Evolutionary conservation across 2,888 invertebrate genomes (phyloP), one percentile per base, ranked within the genome.

Genomic region (Pristionchus exspectatus): DNA sequence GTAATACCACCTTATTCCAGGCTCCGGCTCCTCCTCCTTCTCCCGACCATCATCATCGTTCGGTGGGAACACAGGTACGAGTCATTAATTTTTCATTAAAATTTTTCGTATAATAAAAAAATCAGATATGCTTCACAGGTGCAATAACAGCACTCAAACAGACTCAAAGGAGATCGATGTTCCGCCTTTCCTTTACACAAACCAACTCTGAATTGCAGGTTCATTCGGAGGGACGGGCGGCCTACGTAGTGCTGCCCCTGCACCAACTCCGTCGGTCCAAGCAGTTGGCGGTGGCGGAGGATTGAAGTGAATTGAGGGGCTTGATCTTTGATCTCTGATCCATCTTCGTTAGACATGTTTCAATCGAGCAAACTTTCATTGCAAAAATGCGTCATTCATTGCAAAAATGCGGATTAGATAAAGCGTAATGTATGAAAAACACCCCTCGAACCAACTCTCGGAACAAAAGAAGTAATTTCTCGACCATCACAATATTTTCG

Each of bases 401-500:
- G 54, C 14, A 14, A 54, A 54, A 54, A 54, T 10, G 14, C 54
- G 14, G 9, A 54, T 16, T 9, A 56, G 4, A 14, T 5, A 56
- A 56, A 21, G 56, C 24, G 12, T 66, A 66, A 66, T 27, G 10
- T 18, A 33, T 74, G 33, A 18, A 30, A 74, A 74, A 9, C 44
- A 77, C 24, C 50, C 18, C 50, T 38, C 44, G 77, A 50, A 77
- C 30, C 77, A 66, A 27, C 24, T 33, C 24, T 33, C 27, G 33
- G 30, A 72, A 72, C 72, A 72, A 72, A 30, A 5, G 72, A 27
- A 10, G 72, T 12, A n/a, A 63, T n/a, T 63, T 2, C 63, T 63
- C 63, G 44, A 50, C 63, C 63, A 69, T 69, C 69, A 69, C 69
- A 27, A 24, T 69, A 27, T 69, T 69, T 30, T 69, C n/a, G 69